Base-by-base conservation (phyloP, 2,888 invertebrate genomes). In the Cataglyphis rosenhaueri region DNA sequence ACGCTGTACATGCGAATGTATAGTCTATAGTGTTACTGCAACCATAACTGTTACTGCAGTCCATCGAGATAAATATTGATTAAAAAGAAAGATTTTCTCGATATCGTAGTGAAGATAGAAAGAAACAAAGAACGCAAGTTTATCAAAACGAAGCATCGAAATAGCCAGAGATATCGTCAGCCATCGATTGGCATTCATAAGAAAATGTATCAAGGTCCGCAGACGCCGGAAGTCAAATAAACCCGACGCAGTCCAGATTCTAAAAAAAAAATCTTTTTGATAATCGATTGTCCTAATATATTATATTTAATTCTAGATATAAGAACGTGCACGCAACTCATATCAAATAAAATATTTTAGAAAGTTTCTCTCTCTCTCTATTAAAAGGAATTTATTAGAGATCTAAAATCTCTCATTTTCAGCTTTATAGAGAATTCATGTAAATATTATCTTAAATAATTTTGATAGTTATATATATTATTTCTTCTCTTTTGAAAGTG, bases 71-170 rank as follows among this genome's bases (percentile, higher is more conserved):
- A 81, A 81, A 65, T 75, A 81, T 35, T 35, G 75, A 57, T 81
- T 57, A 75, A 57, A 57, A 65, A 81, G 75, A 21, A 81, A 75
- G 44, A 25, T 64, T 57, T 12, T 38, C 41, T 74, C 62, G 55
- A 29, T 4, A 18, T 29, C 8, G 41, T 38, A 41, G 18, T 32
- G 15, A 78, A 38, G 10, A 15, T 57, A 41, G 21, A 55, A 75
- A 12, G 64, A 81, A 25, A 65, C 12, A 65, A 75, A 29, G 29
- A 29, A 57, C 41, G 4, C 32, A 44, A 57, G 57, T 25, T 81
- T 66, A 82, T 82, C 81, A n/a, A 82, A 82, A 48, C 82, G 35
- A 81, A 62, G 44, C 81, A 79, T 82, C 81, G 41, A 55, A 25
- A 32, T 81, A 76, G 48, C 44, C 81, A 32, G 44, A 38, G 12